Evolutionary conservation across 2,797 vertebrate genomes (phyloP).

Genomic region (Intellagama lesueurii): DNA sequence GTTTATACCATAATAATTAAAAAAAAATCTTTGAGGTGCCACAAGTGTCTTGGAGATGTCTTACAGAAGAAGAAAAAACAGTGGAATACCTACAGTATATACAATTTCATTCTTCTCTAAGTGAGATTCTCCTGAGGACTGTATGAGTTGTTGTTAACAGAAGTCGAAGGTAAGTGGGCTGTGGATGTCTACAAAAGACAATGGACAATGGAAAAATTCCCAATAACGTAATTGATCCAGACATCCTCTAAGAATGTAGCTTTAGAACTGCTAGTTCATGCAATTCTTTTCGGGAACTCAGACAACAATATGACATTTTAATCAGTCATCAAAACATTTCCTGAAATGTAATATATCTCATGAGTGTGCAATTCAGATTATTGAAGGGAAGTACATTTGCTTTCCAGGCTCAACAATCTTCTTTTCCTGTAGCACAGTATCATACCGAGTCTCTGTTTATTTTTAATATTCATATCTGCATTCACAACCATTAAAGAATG

Average conservation of each 20-base stretch:
- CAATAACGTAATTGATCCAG: neutral
- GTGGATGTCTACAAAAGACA: neutral
- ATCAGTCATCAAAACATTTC: neutral
- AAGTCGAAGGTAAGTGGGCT: neutral
- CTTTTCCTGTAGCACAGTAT: neutral
- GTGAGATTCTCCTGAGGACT: neutral
- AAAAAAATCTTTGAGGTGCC: no score
- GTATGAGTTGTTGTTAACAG: neutral
- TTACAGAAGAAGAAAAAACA: no score
- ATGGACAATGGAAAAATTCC: no score
- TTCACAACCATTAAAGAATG: neutral
- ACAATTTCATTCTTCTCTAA: neutral
- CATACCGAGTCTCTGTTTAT: neutral
- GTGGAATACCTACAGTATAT: no score
- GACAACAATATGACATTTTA: neutral
- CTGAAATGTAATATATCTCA: neutral
- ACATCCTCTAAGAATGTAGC: neutral
- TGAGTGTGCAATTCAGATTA: neutral
- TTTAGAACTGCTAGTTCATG: neutral
- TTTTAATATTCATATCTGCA: conserved; percentile 25
- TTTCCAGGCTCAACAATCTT: neutral
- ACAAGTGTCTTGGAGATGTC: no score
- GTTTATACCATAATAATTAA: no score
- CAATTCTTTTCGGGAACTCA: no score
- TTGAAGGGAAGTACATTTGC: neutral